Conservation (phyloP, 1,140 invertebrate species). For the Meloidogyne hapla region DNA sequence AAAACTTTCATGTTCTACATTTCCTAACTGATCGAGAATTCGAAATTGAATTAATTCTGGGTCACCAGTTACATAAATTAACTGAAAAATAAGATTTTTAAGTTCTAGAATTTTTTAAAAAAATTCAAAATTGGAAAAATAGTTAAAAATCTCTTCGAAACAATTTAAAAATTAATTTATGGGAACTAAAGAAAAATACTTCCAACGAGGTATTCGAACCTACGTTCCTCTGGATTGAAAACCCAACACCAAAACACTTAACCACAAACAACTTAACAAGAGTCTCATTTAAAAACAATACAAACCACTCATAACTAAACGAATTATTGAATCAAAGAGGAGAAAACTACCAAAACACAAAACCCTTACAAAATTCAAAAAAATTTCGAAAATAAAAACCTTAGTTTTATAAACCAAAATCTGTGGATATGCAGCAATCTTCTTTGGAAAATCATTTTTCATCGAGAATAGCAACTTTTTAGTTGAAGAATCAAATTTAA, state of each 20-base stretch:
- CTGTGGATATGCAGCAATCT: constrained; percentile 60
- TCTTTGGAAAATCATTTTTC: constrained; percentile 61
- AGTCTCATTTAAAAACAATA: no score
- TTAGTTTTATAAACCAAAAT: constrained; percentile 52
- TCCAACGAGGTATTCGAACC: background rate
- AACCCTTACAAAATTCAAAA: no score
- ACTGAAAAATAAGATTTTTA: constrained; percentile 44
- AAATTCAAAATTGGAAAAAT: no score
- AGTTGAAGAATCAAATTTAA: constrained; percentile 46
- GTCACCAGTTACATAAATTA: constrained; percentile 56
- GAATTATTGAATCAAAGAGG: no score
- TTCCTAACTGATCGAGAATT: constrained; percentile 51
- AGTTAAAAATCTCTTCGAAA: no score
- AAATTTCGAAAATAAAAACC: constrained; percentile 29
- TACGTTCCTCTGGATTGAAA: no score
- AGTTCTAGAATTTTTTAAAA: no score
- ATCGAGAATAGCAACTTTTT: constrained; percentile 46
- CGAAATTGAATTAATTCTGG: constrained; percentile 49
- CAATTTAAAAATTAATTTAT: background rate
- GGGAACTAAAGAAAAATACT: background rate
- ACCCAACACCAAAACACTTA: no score
- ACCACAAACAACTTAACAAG: background rate
- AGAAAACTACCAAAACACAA: no score
- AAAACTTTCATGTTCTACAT: constrained; percentile 59
- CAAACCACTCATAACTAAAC: no score